Evolutionary conservation across 1,140 invertebrate species (phyloP), one percentile per base, ranked within the genome.

Genomic region (honey bee (Apis mellifera)): DNA sequence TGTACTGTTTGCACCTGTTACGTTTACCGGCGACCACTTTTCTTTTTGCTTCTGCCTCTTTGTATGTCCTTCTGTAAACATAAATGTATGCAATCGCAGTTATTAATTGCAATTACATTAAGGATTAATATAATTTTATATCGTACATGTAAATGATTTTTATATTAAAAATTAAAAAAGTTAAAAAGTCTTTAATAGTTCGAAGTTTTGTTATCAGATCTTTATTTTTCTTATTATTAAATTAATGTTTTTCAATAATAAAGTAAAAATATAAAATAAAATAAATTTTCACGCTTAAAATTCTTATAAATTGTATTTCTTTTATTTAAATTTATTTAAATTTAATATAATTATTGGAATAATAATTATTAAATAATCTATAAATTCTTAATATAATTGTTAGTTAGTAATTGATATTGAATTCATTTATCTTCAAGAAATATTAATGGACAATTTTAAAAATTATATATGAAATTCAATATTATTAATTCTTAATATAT

Each of bases 21-120:
- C 90, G 91, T 92, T 90, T 93, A 94, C 89, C 90, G 90, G 86
- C 90, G 90, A 86, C 88, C 90, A 90, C 80, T 89, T 90, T 86
- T 91, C 88, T 89, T 89, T 86, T 91, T 87, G 85, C 91, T 86
- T 90, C 87, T 91, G 89, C 88, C 89, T 89, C 90, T 90, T 85
- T 91, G 76, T 89, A 85, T 90, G 92, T 91, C 92, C 92, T 93
- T 92, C 93, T 94, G 86, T 54, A 92, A 92, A 82, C 81, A 68
- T 32, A 83, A 79, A 83, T 13, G 52, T n/a, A 78, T n/a, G 52
- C 32, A 71, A 26, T 64, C 32, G 7, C 15, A 15, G 19, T 83
- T 70, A 83, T 70, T 83, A 77, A 62, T 50, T 55, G 52, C 23
- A 68, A 50, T 75, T 17, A 74, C n/a, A 74, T 73, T 54, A 62